phyloP scores from a whole-genome alignment of 2,797 vertebrate species.

The Helostoma temminkii region DNA sequence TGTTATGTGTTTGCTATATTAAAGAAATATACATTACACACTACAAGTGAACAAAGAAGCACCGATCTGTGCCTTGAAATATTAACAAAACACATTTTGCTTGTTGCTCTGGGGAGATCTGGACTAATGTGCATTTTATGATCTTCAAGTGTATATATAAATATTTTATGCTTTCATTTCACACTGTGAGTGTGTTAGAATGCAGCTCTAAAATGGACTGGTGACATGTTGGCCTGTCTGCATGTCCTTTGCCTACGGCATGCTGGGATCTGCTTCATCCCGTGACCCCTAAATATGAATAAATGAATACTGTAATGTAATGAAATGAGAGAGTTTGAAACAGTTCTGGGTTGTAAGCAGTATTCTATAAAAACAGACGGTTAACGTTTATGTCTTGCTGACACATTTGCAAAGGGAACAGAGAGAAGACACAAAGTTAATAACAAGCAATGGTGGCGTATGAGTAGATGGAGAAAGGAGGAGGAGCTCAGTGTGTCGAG shows the following conservation, averaged over 20 bases:
- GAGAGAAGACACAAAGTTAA: too few relatives aligned
- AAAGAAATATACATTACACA: not conserved
- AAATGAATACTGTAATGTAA: not conserved
- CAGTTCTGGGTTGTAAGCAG: too few relatives aligned
- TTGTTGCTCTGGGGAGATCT: slow-evolving; percentile 6
- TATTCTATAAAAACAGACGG: too few relatives aligned
- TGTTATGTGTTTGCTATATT: not conserved
- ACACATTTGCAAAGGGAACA: too few relatives aligned
- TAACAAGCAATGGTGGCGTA: too few relatives aligned
- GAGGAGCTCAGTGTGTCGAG: too few relatives aligned
- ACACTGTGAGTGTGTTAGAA: slow-evolving; percentile 8
- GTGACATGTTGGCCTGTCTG: not conserved
- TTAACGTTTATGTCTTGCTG: too few relatives aligned
- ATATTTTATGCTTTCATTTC: slow-evolving; percentile 55
- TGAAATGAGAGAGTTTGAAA: not conserved
- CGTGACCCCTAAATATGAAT: slow-evolving; percentile 13
- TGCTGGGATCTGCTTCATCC: slow-evolving; percentile 9
- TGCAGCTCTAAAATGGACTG: not conserved
- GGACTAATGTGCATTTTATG: slow-evolving; percentile 39
- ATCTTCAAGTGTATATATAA: slow-evolving; percentile 43
- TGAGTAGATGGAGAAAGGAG: too few relatives aligned
- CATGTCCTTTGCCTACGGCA: not conserved
- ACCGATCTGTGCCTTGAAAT: not conserved
- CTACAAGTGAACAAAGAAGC: not conserved
- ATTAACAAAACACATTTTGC: slow-evolving; percentile 38